Conservation (phyloP, 2,888 invertebrate species). For the Acanthococcus lagerstroemiae region DNA sequence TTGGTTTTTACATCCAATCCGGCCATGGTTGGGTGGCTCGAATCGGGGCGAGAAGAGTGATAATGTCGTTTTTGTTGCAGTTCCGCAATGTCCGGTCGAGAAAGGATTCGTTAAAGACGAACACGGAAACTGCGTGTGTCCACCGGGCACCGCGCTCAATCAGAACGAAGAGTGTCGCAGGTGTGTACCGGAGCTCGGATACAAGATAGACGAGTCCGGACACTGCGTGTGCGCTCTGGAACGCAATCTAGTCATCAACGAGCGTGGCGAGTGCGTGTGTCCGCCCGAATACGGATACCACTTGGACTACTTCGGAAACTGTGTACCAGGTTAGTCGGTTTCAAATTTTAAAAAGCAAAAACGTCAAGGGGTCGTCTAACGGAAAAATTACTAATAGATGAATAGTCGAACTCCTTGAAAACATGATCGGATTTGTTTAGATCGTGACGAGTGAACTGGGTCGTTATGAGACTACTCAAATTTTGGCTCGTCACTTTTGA, state of each 20-base stretch:
- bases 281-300: slow-evolving; percentile 58
- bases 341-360: neutral
- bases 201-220: slow-evolving; percentile 62
- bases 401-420: too few species aligned
- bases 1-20: too few species aligned
- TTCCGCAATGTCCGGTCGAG: slow-evolving; percentile 53
- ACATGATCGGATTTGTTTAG: too few species aligned
- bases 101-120: slow-evolving; percentile 57
- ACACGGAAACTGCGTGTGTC: slow-evolving; percentile 61
- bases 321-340: slow-evolving; percentile 44
- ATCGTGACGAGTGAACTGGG: too few species aligned
- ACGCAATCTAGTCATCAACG: slow-evolving; percentile 66
- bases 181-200: slow-evolving; percentile 61
- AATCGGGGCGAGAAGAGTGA: too few species aligned
- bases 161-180: slow-evolving; percentile 66
- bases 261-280: slow-evolving; percentile 65
- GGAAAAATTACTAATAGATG: too few species aligned
- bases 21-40: too few species aligned
- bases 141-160: slow-evolving; percentile 64
- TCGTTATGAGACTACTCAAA: too few species aligned
- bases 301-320: slow-evolving; percentile 52
- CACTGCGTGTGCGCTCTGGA: slow-evolving; percentile 73
- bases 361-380: neutral
- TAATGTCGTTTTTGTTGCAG: slow-evolving; percentile 44
- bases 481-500: too few species aligned